phyloP scores from a whole-genome alignment of 2,888 invertebrate species.

The Julus scandinavius region DNA sequence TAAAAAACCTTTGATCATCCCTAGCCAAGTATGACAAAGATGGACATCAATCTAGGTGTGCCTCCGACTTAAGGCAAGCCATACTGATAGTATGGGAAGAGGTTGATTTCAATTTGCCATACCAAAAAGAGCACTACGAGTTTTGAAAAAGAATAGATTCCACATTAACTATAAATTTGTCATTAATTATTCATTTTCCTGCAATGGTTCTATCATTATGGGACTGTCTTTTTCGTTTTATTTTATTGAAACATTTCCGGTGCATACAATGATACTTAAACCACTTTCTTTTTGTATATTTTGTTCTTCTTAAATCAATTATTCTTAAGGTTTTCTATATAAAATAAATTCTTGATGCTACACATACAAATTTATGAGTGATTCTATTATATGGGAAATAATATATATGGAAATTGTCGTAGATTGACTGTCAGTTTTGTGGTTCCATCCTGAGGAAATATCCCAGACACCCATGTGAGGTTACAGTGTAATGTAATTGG shows the following conservation, averaged over 20 bases:
- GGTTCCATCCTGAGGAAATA: too few relatives aligned
- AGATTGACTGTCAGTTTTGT: too few relatives aligned
- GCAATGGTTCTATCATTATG: not conserved
- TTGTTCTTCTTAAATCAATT: too few relatives aligned
- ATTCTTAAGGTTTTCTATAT: too few relatives aligned
- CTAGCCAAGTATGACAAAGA: not conserved
- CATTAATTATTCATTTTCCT: not conserved
- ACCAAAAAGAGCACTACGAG: not conserved
- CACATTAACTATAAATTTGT: too few relatives aligned
- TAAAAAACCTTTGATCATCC: not conserved
- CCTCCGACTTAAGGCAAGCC: not conserved
- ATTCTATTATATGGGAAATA: too few relatives aligned
- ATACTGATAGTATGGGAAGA: not conserved
- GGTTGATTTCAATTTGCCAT: not conserved
- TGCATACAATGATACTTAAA: not conserved
- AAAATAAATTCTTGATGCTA: too few relatives aligned
- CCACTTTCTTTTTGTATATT: not conserved
- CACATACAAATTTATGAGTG: too few relatives aligned
- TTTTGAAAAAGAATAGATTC: not conserved
- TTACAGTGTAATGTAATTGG: too few relatives aligned
- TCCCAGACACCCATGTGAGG: too few relatives aligned
- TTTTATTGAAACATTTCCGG: not conserved
- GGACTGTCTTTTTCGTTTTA: not conserved
- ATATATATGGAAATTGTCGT: too few relatives aligned
- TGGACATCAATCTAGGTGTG: not conserved